Evolutionary conservation across 2,797 vertebrate species (phyloP).

Genomic region (Phoxinus dragarum): DNA sequence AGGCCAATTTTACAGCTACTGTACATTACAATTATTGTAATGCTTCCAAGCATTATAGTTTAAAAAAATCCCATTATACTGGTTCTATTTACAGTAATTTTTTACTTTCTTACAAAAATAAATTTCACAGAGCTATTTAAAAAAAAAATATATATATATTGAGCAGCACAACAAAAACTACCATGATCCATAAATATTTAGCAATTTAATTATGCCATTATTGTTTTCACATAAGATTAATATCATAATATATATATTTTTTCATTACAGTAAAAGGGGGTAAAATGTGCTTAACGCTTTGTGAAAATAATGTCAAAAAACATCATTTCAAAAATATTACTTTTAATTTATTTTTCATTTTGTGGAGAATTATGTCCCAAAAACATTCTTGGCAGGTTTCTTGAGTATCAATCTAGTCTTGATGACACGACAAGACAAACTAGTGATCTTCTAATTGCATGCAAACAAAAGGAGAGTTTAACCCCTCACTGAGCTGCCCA

Average conservation of each 20-base stretch:
- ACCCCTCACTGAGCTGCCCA: slow-evolving; percentile 57
- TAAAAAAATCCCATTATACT: background rate
- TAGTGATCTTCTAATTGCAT: slow-evolving; percentile 56
- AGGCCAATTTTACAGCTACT: background rate
- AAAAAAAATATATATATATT: background rate
- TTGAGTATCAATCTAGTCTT: slow-evolving; percentile 28
- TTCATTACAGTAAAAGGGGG: background rate
- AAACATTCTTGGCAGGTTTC: slow-evolving; percentile 10
- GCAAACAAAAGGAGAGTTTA: slow-evolving; percentile 59
- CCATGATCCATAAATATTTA: background rate
- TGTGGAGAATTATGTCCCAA: background rate
- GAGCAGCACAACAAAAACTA: background rate
- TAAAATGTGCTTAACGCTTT: background rate
- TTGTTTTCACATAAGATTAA: background rate
- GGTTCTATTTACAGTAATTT: background rate
- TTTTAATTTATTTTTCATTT: background rate
- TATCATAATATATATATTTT: background rate
- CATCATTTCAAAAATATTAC: too few species aligned
- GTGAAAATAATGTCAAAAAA: background rate
- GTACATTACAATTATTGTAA: background rate
- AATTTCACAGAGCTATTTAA: background rate
- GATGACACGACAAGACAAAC: slow-evolving; percentile 45
- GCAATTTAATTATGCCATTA: background rate
- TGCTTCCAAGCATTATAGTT: background rate
- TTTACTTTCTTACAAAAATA: background rate